Conservation (phyloP, 2,888 invertebrate genomes). For the Brachyptera putata region DNA sequence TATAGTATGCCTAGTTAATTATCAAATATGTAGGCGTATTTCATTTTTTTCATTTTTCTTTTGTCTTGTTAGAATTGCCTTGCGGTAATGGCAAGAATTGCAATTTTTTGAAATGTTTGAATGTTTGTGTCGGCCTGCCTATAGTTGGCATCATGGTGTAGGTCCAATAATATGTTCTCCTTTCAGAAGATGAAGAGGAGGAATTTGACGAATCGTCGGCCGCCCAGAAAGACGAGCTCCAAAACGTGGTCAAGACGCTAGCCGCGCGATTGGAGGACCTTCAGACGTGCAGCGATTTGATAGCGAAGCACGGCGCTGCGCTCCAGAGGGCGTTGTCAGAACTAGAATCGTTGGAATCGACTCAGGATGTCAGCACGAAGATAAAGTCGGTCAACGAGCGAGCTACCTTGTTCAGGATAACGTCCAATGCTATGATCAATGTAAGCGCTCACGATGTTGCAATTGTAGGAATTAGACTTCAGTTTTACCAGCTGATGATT, state of each 20-base stretch:
- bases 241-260: conserved; percentile 54
- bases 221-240: conserved; percentile 49
- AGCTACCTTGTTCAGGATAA: conserved; percentile 91
- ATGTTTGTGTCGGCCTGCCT: too few relatives aligned
- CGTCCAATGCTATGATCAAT: conserved; percentile 95
- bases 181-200: conserved; percentile 65
- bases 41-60: too few relatives aligned
- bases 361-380: conserved; percentile 64
- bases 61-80: too few relatives aligned
- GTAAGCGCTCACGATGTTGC: conserved; percentile 61
- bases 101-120: too few relatives aligned
- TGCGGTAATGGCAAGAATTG: too few relatives aligned
- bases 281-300: conserved; percentile 86
- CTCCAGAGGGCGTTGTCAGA: conserved; percentile 77
- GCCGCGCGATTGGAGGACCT: conserved; percentile 82
- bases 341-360: conserved; percentile 60
- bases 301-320: conserved; percentile 81
- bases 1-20: too few relatives aligned
- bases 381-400: conserved; percentile 89
- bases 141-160: too few relatives aligned
- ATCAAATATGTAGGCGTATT: too few relatives aligned
- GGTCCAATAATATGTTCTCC: too few relatives aligned
- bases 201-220: conserved; percentile 67
- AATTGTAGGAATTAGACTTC: too few relatives aligned
- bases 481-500: too few relatives aligned